Evolutionary conservation across 1,140 invertebrate genomes (phyloP), one percentile per base, ranked within the genome.

Genomic region (Drosophila athabasca): DNA sequence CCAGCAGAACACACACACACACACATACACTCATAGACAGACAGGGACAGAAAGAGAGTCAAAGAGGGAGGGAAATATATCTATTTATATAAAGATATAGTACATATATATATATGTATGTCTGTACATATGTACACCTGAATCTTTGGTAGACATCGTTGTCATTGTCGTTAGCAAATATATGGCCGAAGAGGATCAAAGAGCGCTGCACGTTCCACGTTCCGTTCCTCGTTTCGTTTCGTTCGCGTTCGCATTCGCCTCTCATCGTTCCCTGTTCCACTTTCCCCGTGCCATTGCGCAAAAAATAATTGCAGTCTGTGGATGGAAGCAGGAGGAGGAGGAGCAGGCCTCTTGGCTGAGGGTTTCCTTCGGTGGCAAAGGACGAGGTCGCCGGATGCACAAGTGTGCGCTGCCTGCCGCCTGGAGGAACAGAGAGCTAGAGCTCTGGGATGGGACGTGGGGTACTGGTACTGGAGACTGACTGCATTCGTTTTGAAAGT

Each of bases 81-180:
- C 9, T n/a, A 35, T 26, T 57, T 13, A 45, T 31, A 31, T 7
- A 31, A 6, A 31, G 2, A 31, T 13, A 50, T 19, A 53, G 44
- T 26, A 60, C 9, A 45, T 31, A 48, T 43, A 31, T 24, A 17
- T 41, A 17, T 39, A 13, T 39, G 35, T 39, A 41, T 17, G 9
- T n/a, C 2, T 3, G 6, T 31, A 49, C 35, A 19, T 57, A 49
- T 45, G 35, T 57, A 57, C 66, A 76, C 67, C 77, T 77, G 82
- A 65, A 62, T 71, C 60, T 75, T 65, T 41, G 79, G 69, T 54
- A 81, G 79, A 78, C 79, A 82, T 49, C 81, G 73, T 73, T 57
- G 66, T 78, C 82, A 87, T 85, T 85, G 81, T 85, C 81, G 81
- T 85, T 85, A 77, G 82, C 74, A 85, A 85, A 85, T 85, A 85